phyloP scores from a whole-genome alignment of 2,113 vertebrate genomes.

The Epinephelus fuscoguttatus region DNA sequence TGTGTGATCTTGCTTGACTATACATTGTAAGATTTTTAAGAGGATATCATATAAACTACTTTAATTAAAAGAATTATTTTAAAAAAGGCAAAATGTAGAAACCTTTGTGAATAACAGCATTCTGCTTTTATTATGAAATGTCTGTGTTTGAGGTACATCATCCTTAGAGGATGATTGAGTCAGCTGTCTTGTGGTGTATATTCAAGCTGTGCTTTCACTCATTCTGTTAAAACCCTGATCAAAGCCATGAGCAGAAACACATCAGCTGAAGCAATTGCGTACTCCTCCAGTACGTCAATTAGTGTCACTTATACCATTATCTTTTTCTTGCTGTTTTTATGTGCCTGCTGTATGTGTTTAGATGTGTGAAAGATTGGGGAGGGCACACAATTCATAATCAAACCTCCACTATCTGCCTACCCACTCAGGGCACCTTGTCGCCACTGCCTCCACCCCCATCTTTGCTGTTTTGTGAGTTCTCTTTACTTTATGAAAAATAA shows the following conservation, averaged over 20 bases:
- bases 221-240: conserved; percentile 28
- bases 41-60: not conserved
- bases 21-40: not conserved
- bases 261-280: not conserved
- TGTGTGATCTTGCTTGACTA: not conserved
- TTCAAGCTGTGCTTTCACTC: conserved; percentile 6
- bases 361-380: conserved; percentile 41
- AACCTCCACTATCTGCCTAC: conserved; percentile 71
- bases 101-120: not conserved
- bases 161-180: conserved; percentile 18
- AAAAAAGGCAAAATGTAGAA: not conserved
- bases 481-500: conserved; percentile 61
- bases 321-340: not conserved
- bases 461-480: conserved; percentile 53
- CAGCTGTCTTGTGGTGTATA: not conserved
- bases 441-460: conserved; percentile 62
- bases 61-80: not conserved
- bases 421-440: conserved; percentile 62
- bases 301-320: conserved; percentile 5
- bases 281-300: conserved; percentile 29
- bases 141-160: not conserved
- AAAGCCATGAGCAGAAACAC: conserved; percentile 29
- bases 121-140: not conserved
- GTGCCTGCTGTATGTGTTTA: conserved; percentile 13
- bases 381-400: conserved; percentile 60